phyloP scores from a whole-genome alignment of 2,888 invertebrate species.

The Torymus texanus region DNA sequence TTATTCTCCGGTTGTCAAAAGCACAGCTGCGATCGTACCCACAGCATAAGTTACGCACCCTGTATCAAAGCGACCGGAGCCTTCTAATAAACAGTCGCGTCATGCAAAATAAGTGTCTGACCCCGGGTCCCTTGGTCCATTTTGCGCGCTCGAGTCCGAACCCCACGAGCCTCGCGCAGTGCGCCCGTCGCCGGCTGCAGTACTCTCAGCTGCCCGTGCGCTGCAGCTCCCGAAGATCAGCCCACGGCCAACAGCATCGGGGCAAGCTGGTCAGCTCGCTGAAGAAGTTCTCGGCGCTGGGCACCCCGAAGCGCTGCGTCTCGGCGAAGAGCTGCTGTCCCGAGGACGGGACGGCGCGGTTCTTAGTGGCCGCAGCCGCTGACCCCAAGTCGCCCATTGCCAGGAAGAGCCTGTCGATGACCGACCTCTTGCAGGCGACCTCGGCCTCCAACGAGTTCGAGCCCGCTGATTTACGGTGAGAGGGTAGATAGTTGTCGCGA shows the following conservation, averaged over 20 bases:
- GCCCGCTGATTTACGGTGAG: slow-evolving; percentile 22
- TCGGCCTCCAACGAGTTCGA: slow-evolving; percentile 1
- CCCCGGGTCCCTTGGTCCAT: too few relatives aligned
- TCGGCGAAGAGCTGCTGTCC: slow-evolving; percentile 28
- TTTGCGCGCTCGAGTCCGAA: slow-evolving; percentile 9
- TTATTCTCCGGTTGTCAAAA: too few relatives aligned
- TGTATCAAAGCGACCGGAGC: too few relatives aligned
- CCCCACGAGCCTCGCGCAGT: slow-evolving; percentile 57
- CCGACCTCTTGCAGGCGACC: slow-evolving; percentile 63
- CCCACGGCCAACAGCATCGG: not conserved
- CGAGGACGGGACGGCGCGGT: slow-evolving; percentile 43
- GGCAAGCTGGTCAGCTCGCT: slow-evolving; percentile 33
- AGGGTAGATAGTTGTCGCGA: too few relatives aligned
- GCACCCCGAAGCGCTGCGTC: slow-evolving; percentile 8
- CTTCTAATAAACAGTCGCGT: too few relatives aligned
- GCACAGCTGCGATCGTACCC: too few relatives aligned
- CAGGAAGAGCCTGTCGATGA: slow-evolving; percentile 69
- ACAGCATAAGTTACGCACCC: too few relatives aligned
- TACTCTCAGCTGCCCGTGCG: slow-evolving; percentile 63
- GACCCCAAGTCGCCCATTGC: slow-evolving; percentile 8
- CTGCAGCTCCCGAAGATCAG: slow-evolving; percentile 45
- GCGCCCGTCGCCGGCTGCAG: slow-evolving; percentile 62
- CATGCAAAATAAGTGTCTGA: too few relatives aligned
- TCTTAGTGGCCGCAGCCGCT: not conserved
- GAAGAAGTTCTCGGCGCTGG: slow-evolving; percentile 22